Percentiles rank a stretch among this genome's conserved stretches.
Conservation (phyloP, 2,888 invertebrate species). For the Ochlodes sylvanus region DNA sequence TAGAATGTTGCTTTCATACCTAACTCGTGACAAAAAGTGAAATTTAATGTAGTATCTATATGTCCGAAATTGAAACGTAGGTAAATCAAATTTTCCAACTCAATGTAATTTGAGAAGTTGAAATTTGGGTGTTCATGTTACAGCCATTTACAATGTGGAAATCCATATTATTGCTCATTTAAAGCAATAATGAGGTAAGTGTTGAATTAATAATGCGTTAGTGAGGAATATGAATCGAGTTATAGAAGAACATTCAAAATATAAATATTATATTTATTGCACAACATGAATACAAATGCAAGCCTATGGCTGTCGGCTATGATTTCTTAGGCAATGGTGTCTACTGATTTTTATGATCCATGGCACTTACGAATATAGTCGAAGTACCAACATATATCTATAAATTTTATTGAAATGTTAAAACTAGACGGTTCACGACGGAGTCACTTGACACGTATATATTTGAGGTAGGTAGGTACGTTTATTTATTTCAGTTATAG, state of each 20-base stretch:
- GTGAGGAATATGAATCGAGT: slow-evolving; percentile 17
- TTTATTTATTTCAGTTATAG: background rate
- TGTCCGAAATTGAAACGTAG: no score
- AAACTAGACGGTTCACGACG: background rate
- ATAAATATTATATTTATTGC: slow-evolving; percentile 27
- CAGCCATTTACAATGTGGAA: no score
- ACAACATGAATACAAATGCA: slow-evolving; percentile 22
- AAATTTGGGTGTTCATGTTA: no score
- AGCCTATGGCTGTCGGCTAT: slow-evolving; percentile 7
- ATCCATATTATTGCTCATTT: background rate
- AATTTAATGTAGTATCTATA: no score
- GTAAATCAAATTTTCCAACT: no score
- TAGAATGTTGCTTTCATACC: no score
- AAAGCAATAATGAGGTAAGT: background rate
- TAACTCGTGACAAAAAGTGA: no score
- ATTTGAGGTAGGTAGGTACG: background rate
- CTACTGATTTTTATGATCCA: background rate
- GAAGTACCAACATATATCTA: background rate
- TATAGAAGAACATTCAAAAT: slow-evolving; percentile 1
- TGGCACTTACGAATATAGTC: background rate
- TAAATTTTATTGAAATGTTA: slow-evolving; percentile 2
- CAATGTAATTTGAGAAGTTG: no score
- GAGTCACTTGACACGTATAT: background rate
- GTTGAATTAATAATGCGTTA: slow-evolving; percentile 4
- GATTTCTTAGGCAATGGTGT: slow-evolving; percentile 18